Evolutionary conservation across 2,888 invertebrate genomes (phyloP).

Genomic region (Hypomecis punctinalis): DNA sequence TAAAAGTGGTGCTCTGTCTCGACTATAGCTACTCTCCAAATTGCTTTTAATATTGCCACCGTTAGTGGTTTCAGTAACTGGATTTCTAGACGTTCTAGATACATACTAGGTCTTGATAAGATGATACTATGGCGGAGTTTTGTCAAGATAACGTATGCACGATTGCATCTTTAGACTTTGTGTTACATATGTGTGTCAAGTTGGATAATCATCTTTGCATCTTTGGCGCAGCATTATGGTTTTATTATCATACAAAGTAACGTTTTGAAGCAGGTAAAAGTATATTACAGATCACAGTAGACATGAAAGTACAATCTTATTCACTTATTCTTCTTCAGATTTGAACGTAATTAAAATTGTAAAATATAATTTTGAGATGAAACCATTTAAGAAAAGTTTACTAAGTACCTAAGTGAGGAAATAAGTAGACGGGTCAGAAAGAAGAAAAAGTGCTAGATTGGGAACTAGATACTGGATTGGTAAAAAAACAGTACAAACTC

Average conservation of each 20-base stretch:
- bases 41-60: conserved; percentile 14
- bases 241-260: background rate
- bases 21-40: conserved; percentile 6
- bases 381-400: too few relatives aligned
- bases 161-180: conserved; percentile 10
- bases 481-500: too few relatives aligned
- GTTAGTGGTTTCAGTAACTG: conserved; percentile 13
- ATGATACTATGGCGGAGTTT: background rate
- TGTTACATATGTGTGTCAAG: conserved; percentile 3
- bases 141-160: background rate
- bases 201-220: background rate
- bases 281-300: too few relatives aligned
- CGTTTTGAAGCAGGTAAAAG: too few relatives aligned
- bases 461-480: too few relatives aligned
- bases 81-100: conserved; percentile 26
- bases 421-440: too few relatives aligned
- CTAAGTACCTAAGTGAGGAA: too few relatives aligned
- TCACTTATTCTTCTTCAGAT: too few relatives aligned
- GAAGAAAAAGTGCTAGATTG: too few relatives aligned
- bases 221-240: background rate
- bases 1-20: conserved; percentile 20
- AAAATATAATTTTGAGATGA: too few relatives aligned
- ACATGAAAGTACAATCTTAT: too few relatives aligned
- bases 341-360: too few relatives aligned
- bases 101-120: conserved; percentile 13